Conservation (phyloP, 64 coral and sea anemone species). For the Actinia tenebrosa region DNA sequence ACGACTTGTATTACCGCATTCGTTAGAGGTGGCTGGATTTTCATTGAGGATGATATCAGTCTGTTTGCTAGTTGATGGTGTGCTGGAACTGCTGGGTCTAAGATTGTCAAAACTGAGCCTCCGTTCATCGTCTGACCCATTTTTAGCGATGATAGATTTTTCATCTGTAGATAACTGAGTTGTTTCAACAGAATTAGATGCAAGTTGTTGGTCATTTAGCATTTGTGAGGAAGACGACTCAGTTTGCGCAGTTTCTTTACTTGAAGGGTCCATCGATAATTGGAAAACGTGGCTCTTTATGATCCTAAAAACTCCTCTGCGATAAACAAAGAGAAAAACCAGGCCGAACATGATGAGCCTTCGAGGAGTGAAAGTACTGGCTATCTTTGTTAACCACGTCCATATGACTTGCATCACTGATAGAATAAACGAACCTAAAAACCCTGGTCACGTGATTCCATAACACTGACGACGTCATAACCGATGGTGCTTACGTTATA, state of each 20-base stretch:
- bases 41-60: background rate
- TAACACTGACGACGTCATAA: background rate
- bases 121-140: background rate
- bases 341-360: background rate
- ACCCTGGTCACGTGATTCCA: background rate
- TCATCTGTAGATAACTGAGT: conserved; percentile 10
- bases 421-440: background rate
- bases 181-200: background rate
- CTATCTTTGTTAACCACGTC: background rate
- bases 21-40: background rate
- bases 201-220: background rate
- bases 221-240: background rate
- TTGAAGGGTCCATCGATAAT: conserved; percentile 1
- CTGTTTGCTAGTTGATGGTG: background rate
- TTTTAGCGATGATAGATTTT: background rate
- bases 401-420: conserved; percentile 1
- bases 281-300: background rate
- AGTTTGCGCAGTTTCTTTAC: conserved; percentile 15
- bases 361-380: background rate
- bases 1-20: background rate
- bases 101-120: background rate
- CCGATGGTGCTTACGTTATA: background rate
- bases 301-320: background rate
- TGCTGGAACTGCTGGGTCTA: background rate
- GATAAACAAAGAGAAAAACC: background rate